Evolutionary conservation across 2,797 vertebrate genomes (phyloP), one percentile per base, ranked within the genome.

Genomic region (Danio aesculapii): DNA sequence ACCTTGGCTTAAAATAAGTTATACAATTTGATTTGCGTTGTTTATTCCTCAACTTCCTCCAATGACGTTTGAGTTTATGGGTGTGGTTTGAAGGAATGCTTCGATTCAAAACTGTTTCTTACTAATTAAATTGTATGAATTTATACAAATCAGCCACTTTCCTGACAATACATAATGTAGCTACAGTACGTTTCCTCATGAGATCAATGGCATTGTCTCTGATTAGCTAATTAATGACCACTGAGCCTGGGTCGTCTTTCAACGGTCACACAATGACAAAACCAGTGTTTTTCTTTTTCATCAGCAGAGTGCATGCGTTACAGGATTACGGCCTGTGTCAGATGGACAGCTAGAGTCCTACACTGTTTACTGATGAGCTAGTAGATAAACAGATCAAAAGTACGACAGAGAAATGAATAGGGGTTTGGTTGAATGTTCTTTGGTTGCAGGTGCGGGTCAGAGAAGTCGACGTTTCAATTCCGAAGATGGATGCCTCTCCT

Each of bases 391-490:
- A 81, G 84, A 84, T 85, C 77, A 85, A 69, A 77, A 66, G 59
- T 81, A 71, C 57, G 67, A 83, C 78, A 75, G 81, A 79, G 81
- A 77, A 92, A 88, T 89, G 90, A 91, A 91, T 90, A 90, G 88
- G 86, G 79, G 88, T 90, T 89, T 89, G 85, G 87, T 69, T 84
- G 86, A 83, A 81, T 71, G 43, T 87, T 90, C 87, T 85, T 77
- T 84, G 87, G 87, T 88, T 93, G 88, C 90, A 92, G 92, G 90
- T 90, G 90, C 84, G 81, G 91, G 91, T 94, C 92, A 93, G 88
- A 86, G 87, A 90, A 87, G 74, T n/a, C 92, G 92, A 94, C 93
- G 91, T 93, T 94, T 94, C 93, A 94, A 94, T 94, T 94, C 90
- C 70, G 88, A 95, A 94, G 93, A 95, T 94, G 91, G 92, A 94